Base-by-base conservation (phyloP, 1,140 invertebrate species). In the Gryon sp. region DNA sequence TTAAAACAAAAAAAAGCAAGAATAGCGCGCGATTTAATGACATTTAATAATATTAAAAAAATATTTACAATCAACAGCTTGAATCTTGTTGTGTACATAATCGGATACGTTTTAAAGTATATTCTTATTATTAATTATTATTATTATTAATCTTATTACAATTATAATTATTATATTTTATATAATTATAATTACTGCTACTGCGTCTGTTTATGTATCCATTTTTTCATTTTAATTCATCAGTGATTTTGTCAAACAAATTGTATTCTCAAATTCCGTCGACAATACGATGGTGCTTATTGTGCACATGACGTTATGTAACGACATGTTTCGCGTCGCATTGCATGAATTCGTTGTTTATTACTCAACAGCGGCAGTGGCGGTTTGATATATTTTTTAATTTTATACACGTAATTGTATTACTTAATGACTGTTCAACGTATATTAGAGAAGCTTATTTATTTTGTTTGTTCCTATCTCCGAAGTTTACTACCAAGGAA, bases 1-100 rank as follows among this genome's bases (percentile, higher is more conserved):
- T 59, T 30, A 40, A 24, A 22, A 20, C 4, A 32, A 32, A 38
- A 32, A 59, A 30, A 41, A n/a, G n/a, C n/a, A 28, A 9, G 26
- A 28, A 9, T 28, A 9, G 26, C 26, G 26, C 26, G 26, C n/a
- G 7, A 9, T 28, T 7, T 28, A 9, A n/a, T n/a, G n/a, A n/a
- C n/a, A n/a, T n/a, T n/a, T n/a, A 76, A 74, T 78, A 55, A 63
- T 57, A 73, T 63, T 59, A 73, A 73, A 65, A 55, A 62, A 65
- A 73, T 59, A 63, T 57, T 48, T 73, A 72, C 57, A 77, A 77
- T 76, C 68, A 73, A 78, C 78, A 76, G 81, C 78, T 81, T 84
- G 53, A 79, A 83, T 81, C 80, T 82, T 83, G 80, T 84, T 86
- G 75, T 88, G 85, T 87, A 88, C 83, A 88, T 88, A 88, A 83